Base-by-base conservation (phyloP, 2,888 invertebrate genomes). In the Timandra comae region DNA sequence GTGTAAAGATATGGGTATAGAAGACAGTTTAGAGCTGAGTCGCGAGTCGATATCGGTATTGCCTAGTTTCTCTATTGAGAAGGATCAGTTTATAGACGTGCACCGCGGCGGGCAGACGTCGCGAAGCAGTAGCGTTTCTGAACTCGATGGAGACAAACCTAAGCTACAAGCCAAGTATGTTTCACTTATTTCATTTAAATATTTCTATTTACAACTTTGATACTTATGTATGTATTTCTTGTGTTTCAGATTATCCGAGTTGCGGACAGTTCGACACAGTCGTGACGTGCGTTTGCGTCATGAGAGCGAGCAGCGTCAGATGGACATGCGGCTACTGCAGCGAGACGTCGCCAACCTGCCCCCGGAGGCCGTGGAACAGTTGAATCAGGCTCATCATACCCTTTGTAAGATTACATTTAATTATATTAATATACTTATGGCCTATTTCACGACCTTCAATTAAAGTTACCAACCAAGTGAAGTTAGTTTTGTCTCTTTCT, bases 221-320 rank as follows among this genome's bases (percentile, higher is more conserved):
- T n/a, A n/a, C n/a, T n/a, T n/a, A n/a, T n/a, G 85, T 85, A 41
- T 75, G 85, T 78, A n/a, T 34, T 22, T 24, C 24, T 10, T 24
- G 27, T 12, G 16, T 10, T 23, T 2, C 38, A 92, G 93, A 73
- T 77, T 93, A 54, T 90, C 91, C 4, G 92, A 95, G 76, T 73
- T 95, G 48, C 93, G 91, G 54, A 89, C 87, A 35, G 90, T 94
- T 43, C 90, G 88, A 44, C 93, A 95, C 69, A 88, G 89, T 50
- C 91, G 91, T 56, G 94, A 94, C 73, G 91, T 94, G 53, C 87
- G 88, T 28, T 74, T 94, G 46, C 88, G 91, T 28, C 91, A 93
- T 41, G 94, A 95, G 50, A 91, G 93, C 58, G 92, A 94, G 49
- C 86, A 90, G 53, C 87, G 94, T 12, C 90, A 93, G 40, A 88